Evolutionary conservation across 2,113 vertebrate genomes (phyloP), one percentile per base, ranked within the genome.

Genomic region (Pelecanoides urinatrix): DNA sequence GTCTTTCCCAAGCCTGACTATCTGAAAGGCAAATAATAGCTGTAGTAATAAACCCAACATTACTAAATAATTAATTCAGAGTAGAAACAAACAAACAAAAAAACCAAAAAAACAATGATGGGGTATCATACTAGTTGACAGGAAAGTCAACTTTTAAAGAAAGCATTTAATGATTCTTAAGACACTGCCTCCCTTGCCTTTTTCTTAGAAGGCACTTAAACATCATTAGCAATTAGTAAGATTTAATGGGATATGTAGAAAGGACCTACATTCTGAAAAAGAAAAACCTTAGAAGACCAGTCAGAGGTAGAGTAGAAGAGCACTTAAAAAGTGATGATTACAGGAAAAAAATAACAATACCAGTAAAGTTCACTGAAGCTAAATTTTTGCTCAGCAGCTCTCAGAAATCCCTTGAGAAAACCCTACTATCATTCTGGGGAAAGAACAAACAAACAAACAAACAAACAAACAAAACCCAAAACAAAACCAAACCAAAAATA

Each of bases 81-180:
- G 10, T 20, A 44, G 16, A 45, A 45, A 45, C 44, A 45, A 87
- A 89, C 2, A 83, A 75, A 61, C 2, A 26, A 44, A 16, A 6
- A 71, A 49, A 36, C 1, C n/a, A n/a, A 29, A 59, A 32, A 23
- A 25, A 66, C 13, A 50, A 26, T 14, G 3, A 2, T 56, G 30
- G 16, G 18, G 1, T 4, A 68, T 42, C 23, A 3, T 14, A 44
- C 16, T 38, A 42, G 10, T 27, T n/a, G n/a, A 30, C 0, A 0
- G 22, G 16, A 36, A 88, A 56, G 5, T 59, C 3, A 2, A 34
- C 19, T 77, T 59, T 71, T 71, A 27, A 88, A 73, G 13, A 8
- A 61, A 79, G n/a, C 2, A 70, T 61, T 55, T 74, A 4, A 32
- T 62, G 36, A 50, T 61, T 83, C 15, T 63, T 72, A 67, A 53